Base-by-base conservation (phyloP, 2,888 invertebrate genomes). In the Andrena flavipes region DNA sequence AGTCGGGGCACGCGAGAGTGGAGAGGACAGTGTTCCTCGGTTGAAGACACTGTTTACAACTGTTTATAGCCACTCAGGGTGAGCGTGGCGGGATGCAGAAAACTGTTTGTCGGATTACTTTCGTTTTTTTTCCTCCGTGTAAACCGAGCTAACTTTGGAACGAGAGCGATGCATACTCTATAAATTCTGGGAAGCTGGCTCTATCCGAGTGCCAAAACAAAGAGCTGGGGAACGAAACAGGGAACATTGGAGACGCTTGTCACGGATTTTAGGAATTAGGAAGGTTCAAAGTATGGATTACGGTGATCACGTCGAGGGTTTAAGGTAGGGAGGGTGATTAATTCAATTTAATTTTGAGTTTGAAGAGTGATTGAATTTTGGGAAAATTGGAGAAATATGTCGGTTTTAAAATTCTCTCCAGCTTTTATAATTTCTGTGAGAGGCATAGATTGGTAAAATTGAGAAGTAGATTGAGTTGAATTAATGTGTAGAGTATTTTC, bases 31-130 rank as follows among this genome's bases (percentile, higher is more conserved):
- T 54, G 6, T 54, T 65, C 54, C 63, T 26, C 48, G 16, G 29
- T 62, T 20, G 62, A 48, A 65, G 60, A 29, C 23, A 33, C 48
- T 88, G 87, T 88, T 87, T 88, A 87, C 82, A 69, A 85, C 79
- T 84, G 87, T 87, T 85, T 86, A 79, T 82, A 84, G 63, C 42
- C 67, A 69, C 67, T 74, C 60, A 35, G 42, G 59, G 42, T 20
- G 60, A 75, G 72, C 33, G 71, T 69, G 67, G 26, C 65, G 51
- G 59, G 71, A 30, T 29, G 1, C n/a, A 80, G 65, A 67, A 75
- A 85, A 77, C 68, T 75, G 62, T 80, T 65, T 82, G 67, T 49
- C 68, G 49, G 63, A 42, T 67, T 63, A 6, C 42, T 56, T 29
- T 49, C 26, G 65, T 6, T 56, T 51, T 60, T 16, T 76, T 72